A percentile compares a stretch with the other conserved stretches of the same genome.
Evolutionary conservation across 2,797 vertebrate species (phyloP).

Genomic region (Hylomyscus alleni): DNA sequence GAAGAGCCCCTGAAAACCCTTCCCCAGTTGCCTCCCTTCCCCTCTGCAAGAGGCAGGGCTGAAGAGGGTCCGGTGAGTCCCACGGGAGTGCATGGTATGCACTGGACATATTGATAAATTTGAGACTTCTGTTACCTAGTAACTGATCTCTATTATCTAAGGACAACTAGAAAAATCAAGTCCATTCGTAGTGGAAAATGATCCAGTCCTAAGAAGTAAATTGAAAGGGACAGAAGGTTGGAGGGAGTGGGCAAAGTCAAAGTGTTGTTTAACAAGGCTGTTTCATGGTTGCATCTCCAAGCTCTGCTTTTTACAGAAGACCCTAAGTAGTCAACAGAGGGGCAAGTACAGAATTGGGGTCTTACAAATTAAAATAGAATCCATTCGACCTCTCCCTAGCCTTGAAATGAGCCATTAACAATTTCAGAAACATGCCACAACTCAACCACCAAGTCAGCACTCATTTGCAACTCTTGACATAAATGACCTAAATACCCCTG

Average conservation of each 20-base stretch:
- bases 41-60: not conserved
- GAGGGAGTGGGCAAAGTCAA: not conserved
- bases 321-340: not conserved
- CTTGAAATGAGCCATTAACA: conserved; percentile 25
- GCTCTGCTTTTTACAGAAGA: not conserved
- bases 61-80: not conserved
- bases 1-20: no score
- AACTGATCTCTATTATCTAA: conserved; percentile 13
- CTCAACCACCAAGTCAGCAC: not conserved
- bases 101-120: not conserved
- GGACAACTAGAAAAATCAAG: conserved; percentile 46
- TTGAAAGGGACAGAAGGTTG: not conserved
- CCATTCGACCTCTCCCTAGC: not conserved
- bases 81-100: not conserved
- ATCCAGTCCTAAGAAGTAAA: not conserved
- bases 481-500: not conserved
- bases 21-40: not conserved
- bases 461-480: conserved; percentile 43
- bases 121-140: conserved; percentile 8
- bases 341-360: not conserved
- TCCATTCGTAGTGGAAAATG: not conserved
- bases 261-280: conserved; percentile 10
- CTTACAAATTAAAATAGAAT: not conserved
- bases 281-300: not conserved
- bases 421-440: not conserved